A percentile compares a stretch with the other conserved stretches of the same genome.
These are phyloP conservation scores for Sympetrum striolatum DNA, from an alignment of 2,888 invertebrate genomes.

Conservation along the genomic window DNA sequence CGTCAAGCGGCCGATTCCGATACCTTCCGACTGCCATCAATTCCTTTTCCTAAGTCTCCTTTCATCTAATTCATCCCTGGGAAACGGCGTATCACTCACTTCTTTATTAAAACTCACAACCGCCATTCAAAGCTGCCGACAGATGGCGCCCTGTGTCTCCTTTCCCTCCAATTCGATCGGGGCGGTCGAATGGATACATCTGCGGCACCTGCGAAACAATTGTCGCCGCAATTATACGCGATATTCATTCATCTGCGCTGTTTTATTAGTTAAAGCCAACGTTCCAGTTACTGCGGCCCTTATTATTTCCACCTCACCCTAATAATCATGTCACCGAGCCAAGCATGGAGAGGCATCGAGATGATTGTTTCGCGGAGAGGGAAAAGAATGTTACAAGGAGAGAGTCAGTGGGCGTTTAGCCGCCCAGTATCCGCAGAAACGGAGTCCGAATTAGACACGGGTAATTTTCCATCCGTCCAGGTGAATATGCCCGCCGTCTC, in stretches of 20 bases:
- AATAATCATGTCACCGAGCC: slow-evolving; percentile 29
- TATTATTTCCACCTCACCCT: not conserved
- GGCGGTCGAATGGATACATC: not conserved
- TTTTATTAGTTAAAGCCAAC: not conserved
- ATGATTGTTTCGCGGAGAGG: not conserved
- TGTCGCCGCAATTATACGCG: not conserved
- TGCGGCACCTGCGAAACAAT: slow-evolving; percentile 36
- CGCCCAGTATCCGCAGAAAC: not conserved
- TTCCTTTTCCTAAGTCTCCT: not conserved
- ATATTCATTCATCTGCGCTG: not conserved
- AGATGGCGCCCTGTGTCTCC: not conserved
- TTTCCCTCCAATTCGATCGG: not conserved
- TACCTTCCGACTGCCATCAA: not conserved
- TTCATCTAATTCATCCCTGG: not conserved
- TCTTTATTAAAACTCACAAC: slow-evolving; percentile 26
- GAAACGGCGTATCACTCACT: not conserved
- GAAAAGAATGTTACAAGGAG: not conserved
- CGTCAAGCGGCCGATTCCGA: not conserved
- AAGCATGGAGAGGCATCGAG: not conserved
- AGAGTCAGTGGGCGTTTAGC: not conserved
- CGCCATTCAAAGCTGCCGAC: not conserved
- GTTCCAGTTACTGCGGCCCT: not conserved
- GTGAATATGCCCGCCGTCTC: not conserved
- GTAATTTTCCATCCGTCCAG: slow-evolving; percentile 23
- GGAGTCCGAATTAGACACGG: slow-evolving; percentile 26